phyloP scores from a whole-genome alignment of 2,113 vertebrate species.

The Cephalopholis sonnerati region DNA sequence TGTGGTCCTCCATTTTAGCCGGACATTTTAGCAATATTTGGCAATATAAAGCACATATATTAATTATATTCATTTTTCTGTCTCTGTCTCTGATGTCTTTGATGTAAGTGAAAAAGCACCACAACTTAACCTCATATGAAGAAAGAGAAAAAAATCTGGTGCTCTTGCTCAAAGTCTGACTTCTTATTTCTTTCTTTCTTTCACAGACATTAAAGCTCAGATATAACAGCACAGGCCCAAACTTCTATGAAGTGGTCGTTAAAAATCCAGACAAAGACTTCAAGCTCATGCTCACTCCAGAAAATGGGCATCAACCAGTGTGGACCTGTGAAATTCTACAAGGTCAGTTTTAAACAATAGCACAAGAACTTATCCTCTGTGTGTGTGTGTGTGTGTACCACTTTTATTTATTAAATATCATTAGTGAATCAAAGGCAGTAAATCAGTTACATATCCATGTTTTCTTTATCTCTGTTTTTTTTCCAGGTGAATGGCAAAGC shows the following conservation, averaged over 20 bases:
- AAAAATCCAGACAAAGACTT: slow-evolving; percentile 34
- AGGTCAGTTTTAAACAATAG: slow-evolving; percentile 26
- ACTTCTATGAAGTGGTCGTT: slow-evolving; percentile 48
- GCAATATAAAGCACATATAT: no score
- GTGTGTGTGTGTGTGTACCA: no score
- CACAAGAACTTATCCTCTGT: no score
- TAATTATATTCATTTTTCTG: no score
- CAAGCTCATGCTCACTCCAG: background rate
- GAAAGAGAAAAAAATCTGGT: no score
- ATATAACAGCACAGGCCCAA: background rate
- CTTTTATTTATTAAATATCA: background rate
- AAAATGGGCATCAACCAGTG: background rate
- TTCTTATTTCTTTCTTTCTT: background rate
- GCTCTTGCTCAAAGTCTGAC: no score
- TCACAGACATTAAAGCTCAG: slow-evolving; percentile 13
- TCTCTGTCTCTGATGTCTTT: no score
- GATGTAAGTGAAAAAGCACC: no score
- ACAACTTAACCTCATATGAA: no score
- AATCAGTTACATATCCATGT: background rate
- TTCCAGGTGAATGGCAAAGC: background rate
- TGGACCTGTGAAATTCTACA: slow-evolving; percentile 37
- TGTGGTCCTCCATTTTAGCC: no score
- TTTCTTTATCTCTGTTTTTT: background rate
- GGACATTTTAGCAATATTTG: no score
- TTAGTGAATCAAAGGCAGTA: background rate